These are phyloP conservation scores for Temnothorax unifasciatus DNA, from an alignment of 2,888 invertebrate species.

Conservation along the genomic window DNA sequence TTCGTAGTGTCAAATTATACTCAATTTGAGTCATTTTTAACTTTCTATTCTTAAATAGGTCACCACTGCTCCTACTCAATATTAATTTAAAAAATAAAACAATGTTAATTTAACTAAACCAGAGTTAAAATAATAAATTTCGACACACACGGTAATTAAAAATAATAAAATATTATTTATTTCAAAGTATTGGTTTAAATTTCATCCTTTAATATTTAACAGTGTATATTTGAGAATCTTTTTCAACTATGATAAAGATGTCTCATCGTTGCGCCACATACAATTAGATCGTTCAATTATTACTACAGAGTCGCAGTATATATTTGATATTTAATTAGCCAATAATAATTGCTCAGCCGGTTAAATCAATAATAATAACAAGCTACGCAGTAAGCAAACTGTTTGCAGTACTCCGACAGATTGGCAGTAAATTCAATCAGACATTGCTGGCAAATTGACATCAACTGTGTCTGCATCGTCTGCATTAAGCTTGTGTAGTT, in stretches of 20 bases:
- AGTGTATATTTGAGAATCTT: not conserved
- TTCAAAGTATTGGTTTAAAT: too few relatives aligned
- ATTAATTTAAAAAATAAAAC: too few relatives aligned
- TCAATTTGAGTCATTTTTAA: too few relatives aligned
- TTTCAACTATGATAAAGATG: not conserved
- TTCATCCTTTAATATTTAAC: too few relatives aligned
- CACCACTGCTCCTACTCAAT: too few relatives aligned
- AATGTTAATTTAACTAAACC: too few relatives aligned
- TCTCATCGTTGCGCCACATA: not conserved
- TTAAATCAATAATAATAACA: conserved; percentile 5
- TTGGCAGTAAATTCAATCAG: not conserved
- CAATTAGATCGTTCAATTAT: not conserved
- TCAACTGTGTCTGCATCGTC: not conserved
- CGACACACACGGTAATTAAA: too few relatives aligned
- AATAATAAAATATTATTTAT: too few relatives aligned
- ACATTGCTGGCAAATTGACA: not conserved
- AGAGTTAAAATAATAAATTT: too few relatives aligned
- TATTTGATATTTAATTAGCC: not conserved
- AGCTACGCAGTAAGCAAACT: not conserved
- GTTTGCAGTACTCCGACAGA: not conserved
- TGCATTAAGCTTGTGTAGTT: conserved; percentile 2
- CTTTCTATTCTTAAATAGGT: too few relatives aligned
- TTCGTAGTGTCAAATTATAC: too few relatives aligned
- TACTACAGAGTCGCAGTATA: too few relatives aligned
- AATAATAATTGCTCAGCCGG: not conserved